Conservation (phyloP, 2,113 vertebrate species). For the Rhodinocichla rosea region DNA sequence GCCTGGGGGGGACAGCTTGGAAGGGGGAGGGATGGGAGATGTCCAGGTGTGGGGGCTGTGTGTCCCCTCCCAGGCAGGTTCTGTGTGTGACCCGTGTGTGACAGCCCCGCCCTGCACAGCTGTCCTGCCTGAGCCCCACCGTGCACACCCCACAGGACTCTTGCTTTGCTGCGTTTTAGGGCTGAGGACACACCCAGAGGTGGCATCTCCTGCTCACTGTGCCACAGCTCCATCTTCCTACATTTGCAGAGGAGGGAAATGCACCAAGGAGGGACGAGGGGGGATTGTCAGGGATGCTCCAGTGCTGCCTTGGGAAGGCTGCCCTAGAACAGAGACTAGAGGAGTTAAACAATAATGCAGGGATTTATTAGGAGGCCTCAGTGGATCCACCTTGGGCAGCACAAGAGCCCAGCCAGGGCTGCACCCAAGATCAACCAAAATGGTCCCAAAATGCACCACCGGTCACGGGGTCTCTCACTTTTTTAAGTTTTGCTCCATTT, state of each 20-base stretch:
- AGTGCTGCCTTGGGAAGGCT: not conserved
- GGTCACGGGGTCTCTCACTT: fast-evolving
- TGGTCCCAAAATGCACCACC: fast-evolving
- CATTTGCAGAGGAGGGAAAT: no score
- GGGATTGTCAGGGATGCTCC: not conserved
- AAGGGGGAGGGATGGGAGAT: not conserved
- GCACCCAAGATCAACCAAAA: not conserved
- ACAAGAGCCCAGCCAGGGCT: not conserved
- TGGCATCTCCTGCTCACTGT: fast-evolving
- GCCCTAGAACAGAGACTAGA: not conserved
- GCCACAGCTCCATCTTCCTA: fast-evolving
- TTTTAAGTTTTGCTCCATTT: not conserved
- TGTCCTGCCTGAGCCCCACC: fast-evolving
- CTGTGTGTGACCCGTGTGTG: fast-evolving
- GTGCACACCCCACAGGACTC: fast-evolving
- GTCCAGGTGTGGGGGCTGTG: fast-evolving
- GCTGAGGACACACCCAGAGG: not conserved
- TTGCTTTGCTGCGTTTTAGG: fast-evolving
- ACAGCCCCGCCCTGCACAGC: not conserved
- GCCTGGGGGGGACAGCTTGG: not conserved
- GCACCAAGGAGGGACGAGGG: not conserved
- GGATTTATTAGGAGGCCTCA: not conserved
- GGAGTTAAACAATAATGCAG: not conserved
- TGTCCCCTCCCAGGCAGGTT: not conserved
- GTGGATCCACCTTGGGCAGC: not conserved